Evolutionary conservation across 2,797 vertebrate species (phyloP).

Genomic region (Fistularia commersonii): DNA sequence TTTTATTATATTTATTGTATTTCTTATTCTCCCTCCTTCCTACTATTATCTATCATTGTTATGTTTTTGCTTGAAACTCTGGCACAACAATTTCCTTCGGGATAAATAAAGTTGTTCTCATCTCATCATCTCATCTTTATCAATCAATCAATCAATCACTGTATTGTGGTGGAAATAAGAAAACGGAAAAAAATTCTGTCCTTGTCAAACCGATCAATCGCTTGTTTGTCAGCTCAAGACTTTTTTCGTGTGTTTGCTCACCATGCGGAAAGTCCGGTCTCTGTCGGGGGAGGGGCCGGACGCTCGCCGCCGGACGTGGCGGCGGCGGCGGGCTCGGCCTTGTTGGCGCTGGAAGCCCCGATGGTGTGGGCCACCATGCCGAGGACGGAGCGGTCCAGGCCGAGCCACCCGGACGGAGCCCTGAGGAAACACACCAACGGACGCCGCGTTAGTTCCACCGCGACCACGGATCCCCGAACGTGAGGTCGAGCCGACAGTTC

Average conservation of each 20-base stretch:
- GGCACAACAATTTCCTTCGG: too few relatives aligned
- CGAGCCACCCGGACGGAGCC: constrained; percentile 90
- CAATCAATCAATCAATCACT: too few relatives aligned
- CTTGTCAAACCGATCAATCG: too few relatives aligned
- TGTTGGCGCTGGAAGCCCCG: constrained; percentile 76
- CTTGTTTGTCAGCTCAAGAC: too few relatives aligned
- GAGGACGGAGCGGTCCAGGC: constrained; percentile 86
- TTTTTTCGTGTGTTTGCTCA: constrained; percentile 10
- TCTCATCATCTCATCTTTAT: too few relatives aligned
- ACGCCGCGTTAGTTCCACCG: neutral
- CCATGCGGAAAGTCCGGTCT: constrained; percentile 41
- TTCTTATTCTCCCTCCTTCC: too few relatives aligned
- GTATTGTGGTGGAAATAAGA: too few relatives aligned
- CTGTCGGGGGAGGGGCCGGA: neutral
- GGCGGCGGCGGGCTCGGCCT: constrained; percentile 54
- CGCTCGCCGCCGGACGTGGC: constrained; percentile 16
- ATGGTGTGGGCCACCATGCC: constrained; percentile 86
- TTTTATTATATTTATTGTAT: too few relatives aligned
- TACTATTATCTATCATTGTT: too few relatives aligned
- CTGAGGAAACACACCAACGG: constrained; percentile 55
- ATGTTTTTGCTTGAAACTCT: too few relatives aligned
- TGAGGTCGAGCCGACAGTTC: neutral
- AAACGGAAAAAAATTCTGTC: neutral
- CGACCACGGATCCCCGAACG: too few relatives aligned
- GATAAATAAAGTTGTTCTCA: too few relatives aligned